phyloP scores from a whole-genome alignment of 2,113 vertebrate species.

The Sebastes schlegelii region DNA sequence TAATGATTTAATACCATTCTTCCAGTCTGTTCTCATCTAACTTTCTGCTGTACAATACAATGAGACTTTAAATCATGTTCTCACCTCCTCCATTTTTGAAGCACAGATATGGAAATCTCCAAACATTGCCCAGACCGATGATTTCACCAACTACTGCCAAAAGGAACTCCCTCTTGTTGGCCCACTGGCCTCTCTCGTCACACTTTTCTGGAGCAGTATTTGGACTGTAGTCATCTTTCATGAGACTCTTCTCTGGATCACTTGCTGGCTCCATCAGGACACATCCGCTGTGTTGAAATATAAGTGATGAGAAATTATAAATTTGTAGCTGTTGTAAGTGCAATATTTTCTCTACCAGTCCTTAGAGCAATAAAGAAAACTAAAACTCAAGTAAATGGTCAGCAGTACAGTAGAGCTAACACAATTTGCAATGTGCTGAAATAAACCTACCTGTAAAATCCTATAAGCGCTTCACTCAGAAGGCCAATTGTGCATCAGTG shows the following conservation, averaged over 20 bases:
- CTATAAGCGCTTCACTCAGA: too few relatives aligned
- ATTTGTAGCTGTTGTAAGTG: too few relatives aligned
- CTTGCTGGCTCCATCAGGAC: constrained; percentile 6
- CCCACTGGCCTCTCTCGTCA: constrained; percentile 36
- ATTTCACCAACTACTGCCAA: constrained; percentile 30
- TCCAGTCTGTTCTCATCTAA: too few relatives aligned
- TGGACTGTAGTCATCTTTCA: neutral
- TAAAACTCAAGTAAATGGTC: too few relatives aligned
- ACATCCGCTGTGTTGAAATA: neutral
- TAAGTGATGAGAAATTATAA: neutral
- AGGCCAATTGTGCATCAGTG: too few relatives aligned
- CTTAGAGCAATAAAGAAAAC: too few relatives aligned
- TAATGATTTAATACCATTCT: too few relatives aligned
- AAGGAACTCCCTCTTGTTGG: constrained; percentile 48
- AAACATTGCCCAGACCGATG: constrained; percentile 46
- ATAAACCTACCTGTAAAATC: too few relatives aligned
- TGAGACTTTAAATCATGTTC: neutral
- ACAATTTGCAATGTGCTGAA: too few relatives aligned
- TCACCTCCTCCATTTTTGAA: constrained; percentile 53
- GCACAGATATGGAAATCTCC: constrained; percentile 20
- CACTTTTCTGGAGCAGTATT: neutral
- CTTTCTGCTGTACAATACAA: neutral
- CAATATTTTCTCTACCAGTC: too few relatives aligned
- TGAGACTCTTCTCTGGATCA: too few relatives aligned
- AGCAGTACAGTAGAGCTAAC: too few relatives aligned